Base-by-base conservation (phyloP, 2,888 invertebrate genomes). In the Chloromyia formosa region DNA sequence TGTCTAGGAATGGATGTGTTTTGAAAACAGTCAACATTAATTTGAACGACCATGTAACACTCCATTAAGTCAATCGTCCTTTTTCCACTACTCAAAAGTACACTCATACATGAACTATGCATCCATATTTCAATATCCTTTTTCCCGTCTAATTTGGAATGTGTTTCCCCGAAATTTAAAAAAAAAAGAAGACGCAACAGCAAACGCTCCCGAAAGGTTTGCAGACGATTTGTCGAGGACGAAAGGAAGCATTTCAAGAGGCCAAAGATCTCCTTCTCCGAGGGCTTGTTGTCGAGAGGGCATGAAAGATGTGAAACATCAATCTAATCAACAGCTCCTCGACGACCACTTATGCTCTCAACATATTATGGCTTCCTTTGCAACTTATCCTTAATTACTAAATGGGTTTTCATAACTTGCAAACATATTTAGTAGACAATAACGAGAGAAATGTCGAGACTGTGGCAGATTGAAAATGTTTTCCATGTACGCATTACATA, bases 251-350 rank as follows among this genome's bases (percentile, higher is more conserved):
- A 56, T 27, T 23, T 12, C 60, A 20, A 22, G 20, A 58, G 12
- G 22, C 22, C 5, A 23, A 60, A 60, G 23, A 60, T 23, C 22
- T 10, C 60, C 14, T 1, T n/a, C 3, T 12, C 18, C 14, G 27
- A 27, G 60, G 22, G 20, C 49, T 45, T 40, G n/a, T 14, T 16
- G 20, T 40, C 10, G 10, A n/a, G 40, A 49, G 49, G 42, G 54
- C 18, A 16, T 53, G 27, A 53, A 16, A 27, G 68, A 69, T 69
- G 68, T 69, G n/a, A 54, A 23, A 18, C 54, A 54, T 69, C 68
- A 69, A 69, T 69, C 68, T 69, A 69, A 69, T 69, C 68, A 69
- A 69, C 54, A 54, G 42, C 42, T 40, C 40, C 58, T 18, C 18
- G 56, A 14, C 18, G 12, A 49, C 49, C 66, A 68, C 66, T 68